Evolutionary conservation across 2,797 vertebrate species (phyloP), one percentile per base, ranked within the genome.

Genomic region (Apogon hyalosoma): DNA sequence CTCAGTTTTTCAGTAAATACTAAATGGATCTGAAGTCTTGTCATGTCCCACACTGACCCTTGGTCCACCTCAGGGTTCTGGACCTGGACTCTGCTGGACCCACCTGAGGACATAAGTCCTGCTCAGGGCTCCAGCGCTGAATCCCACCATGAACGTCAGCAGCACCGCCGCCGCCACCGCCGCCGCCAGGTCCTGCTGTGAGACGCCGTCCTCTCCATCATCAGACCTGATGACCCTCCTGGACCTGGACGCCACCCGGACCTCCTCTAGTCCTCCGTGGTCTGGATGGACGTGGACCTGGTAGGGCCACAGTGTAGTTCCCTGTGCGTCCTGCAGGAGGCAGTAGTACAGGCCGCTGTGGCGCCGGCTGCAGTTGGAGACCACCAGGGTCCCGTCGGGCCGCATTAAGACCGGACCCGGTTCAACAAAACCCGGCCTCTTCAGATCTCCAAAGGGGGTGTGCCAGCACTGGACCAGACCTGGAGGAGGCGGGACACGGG

Each of bases 271-370:
- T 4, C 15, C 0, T 14, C 8, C 8, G 10, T 19, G 2, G 0
- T 50, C 36, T 2, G 11, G 47, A 40, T 43, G 45, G 0, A 85
- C 48, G 0, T 53, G 52, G 9, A 91, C 71, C 51, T 76, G 11
- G 11, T 92, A 93, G 0, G 83, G 63, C 58, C 79, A 78, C 51
- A 94, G 70, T 0, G 75, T 80, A 3, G 52, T 68, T 51, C 83
- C 80, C 9, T 41, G 51, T 5, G 33, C 7, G 51, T 84, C 75
- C 72, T 41, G 71, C 65, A 82, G 70, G 54, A 92, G 62, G 79
- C 94, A 95, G 80, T 90, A 89, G 75, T 94, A 95, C 49, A 91
- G 66, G 14, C 93, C 93, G 2, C 66, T 52, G 66, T 93, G 92
- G 28, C 84, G 79, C 8, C 1, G 0, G 28, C 84, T 89, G 69